A percentile compares a stretch with the other conserved stretches of the same genome.
phyloP scores from a whole-genome alignment of 2,113 vertebrate genomes.

The Herpetotheres cachinnans region DNA sequence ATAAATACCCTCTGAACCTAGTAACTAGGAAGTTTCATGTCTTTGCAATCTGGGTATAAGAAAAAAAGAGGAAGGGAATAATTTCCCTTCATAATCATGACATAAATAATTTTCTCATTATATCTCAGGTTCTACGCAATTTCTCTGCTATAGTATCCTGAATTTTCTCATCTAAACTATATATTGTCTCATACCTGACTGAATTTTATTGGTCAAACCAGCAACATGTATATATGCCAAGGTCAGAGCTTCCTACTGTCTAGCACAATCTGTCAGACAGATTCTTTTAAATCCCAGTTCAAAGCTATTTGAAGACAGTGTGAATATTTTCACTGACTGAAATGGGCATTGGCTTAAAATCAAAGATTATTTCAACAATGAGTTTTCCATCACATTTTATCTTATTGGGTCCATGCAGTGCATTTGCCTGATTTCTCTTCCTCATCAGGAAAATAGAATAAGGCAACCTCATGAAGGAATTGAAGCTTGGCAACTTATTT shows the following conservation, averaged over 20 bases:
- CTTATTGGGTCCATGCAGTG: not conserved
- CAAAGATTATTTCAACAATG: not conserved
- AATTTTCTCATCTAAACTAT: not conserved
- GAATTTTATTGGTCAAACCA: not conserved
- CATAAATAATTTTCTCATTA: not conserved
- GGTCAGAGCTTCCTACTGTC: not conserved
- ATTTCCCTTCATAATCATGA: not conserved
- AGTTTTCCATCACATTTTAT: not conserved
- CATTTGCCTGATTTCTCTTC: not conserved
- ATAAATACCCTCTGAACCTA: not conserved
- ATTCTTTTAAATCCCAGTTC: not conserved
- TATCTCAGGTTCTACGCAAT: not conserved
- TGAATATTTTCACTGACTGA: constrained; percentile 9
- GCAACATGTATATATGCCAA: not conserved
- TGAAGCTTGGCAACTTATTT: not conserved
- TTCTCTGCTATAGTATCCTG: not conserved
- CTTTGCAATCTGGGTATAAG: not conserved
- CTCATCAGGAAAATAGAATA: not conserved
- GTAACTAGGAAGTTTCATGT: not conserved
- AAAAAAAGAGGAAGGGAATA: not conserved
- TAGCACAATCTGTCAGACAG: not conserved
- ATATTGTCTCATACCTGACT: not conserved
- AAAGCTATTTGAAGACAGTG: not conserved
- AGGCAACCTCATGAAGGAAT: not conserved
- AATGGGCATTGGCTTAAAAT: not conserved